Evolutionary conservation across 2,888 invertebrate species (phyloP).

Genomic region (Dryadula phaetusa): DNA sequence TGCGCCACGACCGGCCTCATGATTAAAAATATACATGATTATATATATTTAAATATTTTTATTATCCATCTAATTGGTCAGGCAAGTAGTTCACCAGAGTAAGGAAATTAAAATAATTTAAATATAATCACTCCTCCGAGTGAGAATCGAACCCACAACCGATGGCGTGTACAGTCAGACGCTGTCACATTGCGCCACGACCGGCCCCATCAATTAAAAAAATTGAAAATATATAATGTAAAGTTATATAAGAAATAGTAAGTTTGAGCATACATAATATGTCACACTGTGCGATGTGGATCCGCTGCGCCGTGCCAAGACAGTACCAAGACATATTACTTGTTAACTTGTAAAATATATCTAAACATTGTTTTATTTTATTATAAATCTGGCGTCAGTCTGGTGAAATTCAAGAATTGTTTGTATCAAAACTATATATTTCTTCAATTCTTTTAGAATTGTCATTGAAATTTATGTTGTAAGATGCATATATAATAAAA

Average conservation of each 20-base stretch:
- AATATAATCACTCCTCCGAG: too few species aligned
- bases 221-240: neutral
- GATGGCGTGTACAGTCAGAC: too few species aligned
- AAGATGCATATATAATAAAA: neutral
- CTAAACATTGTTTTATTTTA: slow-evolving; percentile 14
- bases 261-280: neutral
- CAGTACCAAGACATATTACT: slow-evolving; percentile 17
- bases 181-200: too few species aligned
- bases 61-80: too few species aligned
- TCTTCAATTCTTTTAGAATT: neutral
- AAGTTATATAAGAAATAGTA: neutral
- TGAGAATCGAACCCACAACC: too few species aligned
- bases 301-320: slow-evolving; percentile 19
- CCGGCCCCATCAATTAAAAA: too few species aligned
- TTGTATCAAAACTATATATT: neutral
- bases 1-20: too few species aligned
- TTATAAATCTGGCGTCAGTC: slow-evolving; percentile 14
- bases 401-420: neutral
- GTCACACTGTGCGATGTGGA: neutral
- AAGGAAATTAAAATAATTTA: too few species aligned
- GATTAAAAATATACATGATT: too few species aligned
- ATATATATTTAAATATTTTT: too few species aligned
- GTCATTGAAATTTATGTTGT: neutral
- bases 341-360: slow-evolving; percentile 19
- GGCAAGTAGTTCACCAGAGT: too few species aligned